These are phyloP conservation scores for Pteronotus mesoamericanus DNA, from an alignment of 2,797 vertebrate genomes.

Conservation along the genomic window DNA sequence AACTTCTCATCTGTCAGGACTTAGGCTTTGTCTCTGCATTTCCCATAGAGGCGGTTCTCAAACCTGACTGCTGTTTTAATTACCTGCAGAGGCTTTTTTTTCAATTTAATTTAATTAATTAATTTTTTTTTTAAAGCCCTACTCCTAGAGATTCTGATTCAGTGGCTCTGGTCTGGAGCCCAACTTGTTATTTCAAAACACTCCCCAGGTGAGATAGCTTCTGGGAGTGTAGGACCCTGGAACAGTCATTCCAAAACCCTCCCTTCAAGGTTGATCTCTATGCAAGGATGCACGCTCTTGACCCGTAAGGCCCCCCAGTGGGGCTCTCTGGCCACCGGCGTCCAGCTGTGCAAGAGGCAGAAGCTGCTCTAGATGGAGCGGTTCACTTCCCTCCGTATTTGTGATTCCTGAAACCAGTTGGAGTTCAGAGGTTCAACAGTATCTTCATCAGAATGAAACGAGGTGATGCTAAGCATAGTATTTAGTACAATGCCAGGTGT, in stretches of 20 bases:
- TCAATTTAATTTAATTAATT: too few species aligned
- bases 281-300: not conserved
- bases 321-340: not conserved
- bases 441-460: not conserved
- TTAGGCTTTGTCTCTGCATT: not conserved
- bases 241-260: not conserved
- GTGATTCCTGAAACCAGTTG: not conserved
- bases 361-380: not conserved
- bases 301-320: not conserved
- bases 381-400: not conserved
- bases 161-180: not conserved
- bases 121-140: not conserved
- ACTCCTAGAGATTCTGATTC: not conserved
- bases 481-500: not conserved
- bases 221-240: not conserved
- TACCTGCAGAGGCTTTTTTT: not conserved
- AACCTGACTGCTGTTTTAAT: not conserved
- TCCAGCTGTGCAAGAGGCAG: not conserved
- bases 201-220: not conserved
- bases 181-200: not conserved
- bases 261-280: not conserved
- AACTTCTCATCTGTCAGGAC: not conserved
- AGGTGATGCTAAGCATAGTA: not conserved
- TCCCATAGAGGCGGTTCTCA: not conserved
- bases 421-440: not conserved